A percentile compares a stretch with the other conserved stretches of the same genome.
Evolutionary conservation across 2,888 invertebrate genomes (phyloP).

Genomic region (Elgonia sp.): DNA sequence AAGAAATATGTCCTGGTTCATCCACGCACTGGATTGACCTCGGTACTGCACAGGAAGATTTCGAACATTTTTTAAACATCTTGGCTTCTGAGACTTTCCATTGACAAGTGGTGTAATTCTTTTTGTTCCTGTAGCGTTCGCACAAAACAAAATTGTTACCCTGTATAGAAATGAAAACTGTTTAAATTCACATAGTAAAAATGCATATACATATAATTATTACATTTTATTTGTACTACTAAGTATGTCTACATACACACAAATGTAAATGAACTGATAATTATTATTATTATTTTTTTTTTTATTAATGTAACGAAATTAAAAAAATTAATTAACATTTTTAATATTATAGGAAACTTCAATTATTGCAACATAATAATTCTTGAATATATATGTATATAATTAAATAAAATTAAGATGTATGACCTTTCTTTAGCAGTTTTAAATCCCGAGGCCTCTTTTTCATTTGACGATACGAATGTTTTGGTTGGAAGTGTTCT

Average conservation of each 20-base stretch:
- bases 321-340: too few species aligned
- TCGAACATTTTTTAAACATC: conserved; percentile 54
- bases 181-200: background rate
- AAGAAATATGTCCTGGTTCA: conserved; percentile 42
- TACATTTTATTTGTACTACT: too few species aligned
- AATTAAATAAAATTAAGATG: background rate
- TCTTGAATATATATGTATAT: background rate
- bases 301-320: too few species aligned
- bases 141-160: conserved; percentile 20
- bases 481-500: conserved; percentile 76
- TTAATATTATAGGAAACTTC: background rate
- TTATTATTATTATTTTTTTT: too few species aligned
- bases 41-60: conserved; percentile 44
- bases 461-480: conserved; percentile 72
- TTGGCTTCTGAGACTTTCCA: conserved; percentile 53
- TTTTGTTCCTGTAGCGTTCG: conserved; percentile 24
- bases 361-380: background rate
- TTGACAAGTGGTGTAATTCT: conserved; percentile 43
- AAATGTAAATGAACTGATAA: too few species aligned
- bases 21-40: conserved; percentile 46
- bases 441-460: conserved; percentile 74
- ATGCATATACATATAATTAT: background rate
- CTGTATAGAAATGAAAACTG: background rate
- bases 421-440: background rate
- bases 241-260: too few species aligned